Evolutionary conservation across 1,140 invertebrate genomes (phyloP).

Genomic region (Saccostrea glomerata): DNA sequence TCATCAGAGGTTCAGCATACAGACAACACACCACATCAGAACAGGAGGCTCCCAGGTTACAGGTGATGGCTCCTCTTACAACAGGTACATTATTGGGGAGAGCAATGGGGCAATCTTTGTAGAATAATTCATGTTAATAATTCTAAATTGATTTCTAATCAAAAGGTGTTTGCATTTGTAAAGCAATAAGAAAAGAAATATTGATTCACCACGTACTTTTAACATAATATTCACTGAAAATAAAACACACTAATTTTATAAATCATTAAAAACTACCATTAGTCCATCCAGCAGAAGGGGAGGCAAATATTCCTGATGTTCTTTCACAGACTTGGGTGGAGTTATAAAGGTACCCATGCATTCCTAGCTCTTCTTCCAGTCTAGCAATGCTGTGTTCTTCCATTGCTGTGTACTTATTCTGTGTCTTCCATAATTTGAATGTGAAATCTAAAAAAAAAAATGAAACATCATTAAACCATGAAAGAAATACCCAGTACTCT

Average conservation of each 20-base stretch:
- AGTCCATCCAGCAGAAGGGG: conserved; percentile 13
- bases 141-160: no score
- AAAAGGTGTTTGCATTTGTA: not conserved
- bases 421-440: not conserved
- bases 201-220: no score
- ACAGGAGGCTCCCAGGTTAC: conserved; percentile 25
- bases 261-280: conserved; percentile 32
- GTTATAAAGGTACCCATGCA: conserved; percentile 18
- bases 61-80: not conserved
- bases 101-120: not conserved
- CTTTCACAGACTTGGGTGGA: conserved; percentile 22
- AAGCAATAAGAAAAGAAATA: not conserved
- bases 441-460: not conserved
- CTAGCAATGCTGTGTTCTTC: conserved; percentile 17
- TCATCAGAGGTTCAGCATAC: conserved; percentile 10
- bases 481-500: no score
- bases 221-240: no score
- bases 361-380: conserved; percentile 1
- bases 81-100: not conserved
- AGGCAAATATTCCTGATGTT: not conserved
- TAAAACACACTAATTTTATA: not conserved
- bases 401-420: conserved; percentile 8
- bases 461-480: no score
- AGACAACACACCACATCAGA: conserved; percentile 17
- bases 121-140: not conserved